These are phyloP conservation scores for Rattus rattus DNA, from an alignment of 2,113 vertebrate species.

Conservation along the genomic window DNA sequence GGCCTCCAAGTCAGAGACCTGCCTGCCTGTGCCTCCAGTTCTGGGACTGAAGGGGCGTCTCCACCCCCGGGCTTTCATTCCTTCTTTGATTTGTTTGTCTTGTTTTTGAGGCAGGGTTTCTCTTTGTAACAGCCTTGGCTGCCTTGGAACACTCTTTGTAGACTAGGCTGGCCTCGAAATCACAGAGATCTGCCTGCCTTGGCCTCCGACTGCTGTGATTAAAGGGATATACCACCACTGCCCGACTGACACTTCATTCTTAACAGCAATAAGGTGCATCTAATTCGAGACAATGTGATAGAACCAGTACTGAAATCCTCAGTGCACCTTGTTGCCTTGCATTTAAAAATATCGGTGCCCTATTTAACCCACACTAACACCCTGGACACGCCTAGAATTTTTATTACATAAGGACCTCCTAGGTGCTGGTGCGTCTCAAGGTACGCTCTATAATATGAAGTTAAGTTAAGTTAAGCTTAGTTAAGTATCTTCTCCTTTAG, in stretches of 20 bases:
- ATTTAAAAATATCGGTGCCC: slow-evolving; percentile 19
- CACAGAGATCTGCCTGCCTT: not conserved
- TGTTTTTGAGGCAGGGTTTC: not conserved
- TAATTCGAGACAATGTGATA: not conserved
- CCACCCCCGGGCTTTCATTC: not conserved
- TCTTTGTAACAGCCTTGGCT: not conserved
- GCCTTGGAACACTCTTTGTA: not conserved
- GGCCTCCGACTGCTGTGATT: not conserved
- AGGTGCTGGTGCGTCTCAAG: not conserved
- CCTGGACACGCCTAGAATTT: not conserved
- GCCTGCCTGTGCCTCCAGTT: not conserved
- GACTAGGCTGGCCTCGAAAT: not conserved
- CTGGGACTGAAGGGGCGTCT: not conserved
- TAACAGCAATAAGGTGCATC: not conserved
- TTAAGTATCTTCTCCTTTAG: not conserved
- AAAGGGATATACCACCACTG: not conserved
- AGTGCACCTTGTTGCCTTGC: slow-evolving; percentile 18
- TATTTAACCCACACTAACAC: not conserved
- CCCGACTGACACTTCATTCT: not conserved
- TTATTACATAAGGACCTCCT: slow-evolving; percentile 14
- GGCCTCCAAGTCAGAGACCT: not conserved
- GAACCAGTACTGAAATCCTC: not conserved
- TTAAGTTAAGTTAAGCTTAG: too few relatives aligned
- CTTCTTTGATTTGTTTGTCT: not conserved
- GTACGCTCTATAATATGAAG: not conserved